phyloP scores from a whole-genome alignment of 1,140 invertebrate genomes.

The Neotoxoptera formosana region DNA sequence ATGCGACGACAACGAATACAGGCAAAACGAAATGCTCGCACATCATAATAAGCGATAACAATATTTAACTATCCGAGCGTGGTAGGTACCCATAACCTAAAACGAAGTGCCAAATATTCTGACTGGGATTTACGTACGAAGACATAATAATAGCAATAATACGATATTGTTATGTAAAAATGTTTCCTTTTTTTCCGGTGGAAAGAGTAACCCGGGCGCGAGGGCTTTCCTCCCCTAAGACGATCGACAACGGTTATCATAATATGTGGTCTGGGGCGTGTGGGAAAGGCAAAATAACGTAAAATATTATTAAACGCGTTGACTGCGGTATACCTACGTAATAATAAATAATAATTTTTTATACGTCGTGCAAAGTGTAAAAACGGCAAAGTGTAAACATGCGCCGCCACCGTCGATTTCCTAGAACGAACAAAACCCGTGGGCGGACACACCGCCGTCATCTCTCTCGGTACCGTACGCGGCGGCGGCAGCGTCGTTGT shows the following conservation, averaged over 20 bases:
- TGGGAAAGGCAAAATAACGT: background rate
- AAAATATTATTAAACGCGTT: background rate
- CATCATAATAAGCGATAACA: background rate
- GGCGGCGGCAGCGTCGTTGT: background rate
- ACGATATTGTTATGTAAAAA: too few species aligned
- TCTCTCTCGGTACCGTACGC: background rate
- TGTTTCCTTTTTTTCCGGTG: too few species aligned
- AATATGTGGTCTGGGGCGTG: background rate
- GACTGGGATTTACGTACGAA: too few species aligned
- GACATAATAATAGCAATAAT: background rate
- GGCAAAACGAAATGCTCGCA: background rate
- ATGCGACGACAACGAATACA: too few species aligned
- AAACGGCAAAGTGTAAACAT: conserved; percentile 31
- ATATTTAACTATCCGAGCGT: background rate
- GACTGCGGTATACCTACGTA: background rate
- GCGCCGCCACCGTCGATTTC: background rate
- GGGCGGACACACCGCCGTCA: conserved; percentile 24
- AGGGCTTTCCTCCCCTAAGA: background rate
- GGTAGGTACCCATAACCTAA: background rate
- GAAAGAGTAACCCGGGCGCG: too few species aligned
- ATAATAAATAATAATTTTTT: background rate
- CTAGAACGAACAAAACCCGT: conserved; percentile 32
- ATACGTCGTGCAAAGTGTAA: background rate
- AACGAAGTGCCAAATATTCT: too few species aligned
- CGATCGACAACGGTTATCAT: background rate